phyloP scores from a whole-genome alignment of 64 coral and sea anemone genomes.

The Stichodactyla helianthus region DNA sequence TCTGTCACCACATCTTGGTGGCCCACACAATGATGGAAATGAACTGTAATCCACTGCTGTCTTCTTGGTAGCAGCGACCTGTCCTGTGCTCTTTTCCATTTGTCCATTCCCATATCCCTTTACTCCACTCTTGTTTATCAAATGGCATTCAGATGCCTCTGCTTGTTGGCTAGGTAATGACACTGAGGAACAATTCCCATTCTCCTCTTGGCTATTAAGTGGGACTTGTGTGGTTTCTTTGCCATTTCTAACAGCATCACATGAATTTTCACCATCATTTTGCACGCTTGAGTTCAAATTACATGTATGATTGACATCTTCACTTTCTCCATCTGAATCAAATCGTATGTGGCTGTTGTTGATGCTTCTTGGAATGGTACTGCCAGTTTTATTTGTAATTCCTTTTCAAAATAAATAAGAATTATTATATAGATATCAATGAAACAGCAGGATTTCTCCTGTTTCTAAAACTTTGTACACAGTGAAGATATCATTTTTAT shows the following conservation, averaged over 20 bases:
- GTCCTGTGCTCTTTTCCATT: background rate
- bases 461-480: too few species aligned
- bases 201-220: background rate
- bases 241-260: background rate
- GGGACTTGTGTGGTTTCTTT: background rate
- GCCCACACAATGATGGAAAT: background rate
- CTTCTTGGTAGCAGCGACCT: background rate
- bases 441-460: too few species aligned
- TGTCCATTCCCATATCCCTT: background rate
- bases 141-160: background rate
- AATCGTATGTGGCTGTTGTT: conserved; percentile 8
- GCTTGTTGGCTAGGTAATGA: background rate
- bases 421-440: background rate
- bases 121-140: background rate
- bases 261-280: background rate
- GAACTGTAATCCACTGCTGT: background rate
- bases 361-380: background rate
- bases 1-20: background rate
- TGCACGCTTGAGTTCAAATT: background rate
- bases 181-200: background rate
- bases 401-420: background rate
- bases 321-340: conserved; percentile 13
- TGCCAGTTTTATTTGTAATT: background rate
- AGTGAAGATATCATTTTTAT: too few species aligned
- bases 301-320: background rate